phyloP scores from a whole-genome alignment of 1,140 invertebrate genomes.

The Plectus sambesii region DNA sequence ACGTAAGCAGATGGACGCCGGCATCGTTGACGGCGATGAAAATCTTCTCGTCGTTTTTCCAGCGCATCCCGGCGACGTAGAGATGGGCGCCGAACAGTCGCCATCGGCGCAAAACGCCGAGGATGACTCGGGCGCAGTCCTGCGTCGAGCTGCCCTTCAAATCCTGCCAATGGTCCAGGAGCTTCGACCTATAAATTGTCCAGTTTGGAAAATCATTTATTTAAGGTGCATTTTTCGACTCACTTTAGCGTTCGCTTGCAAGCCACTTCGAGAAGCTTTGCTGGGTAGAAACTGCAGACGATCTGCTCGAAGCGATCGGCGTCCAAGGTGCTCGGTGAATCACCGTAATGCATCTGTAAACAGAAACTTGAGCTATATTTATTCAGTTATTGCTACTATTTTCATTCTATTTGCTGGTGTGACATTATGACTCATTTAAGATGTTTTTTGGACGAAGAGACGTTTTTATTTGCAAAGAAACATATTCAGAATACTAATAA shows the following conservation, averaged over 20 bases:
- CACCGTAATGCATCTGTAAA: constrained; percentile 24
- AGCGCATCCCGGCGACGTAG: constrained; percentile 24
- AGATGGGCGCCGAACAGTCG: constrained; percentile 31
- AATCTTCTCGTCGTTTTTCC: constrained; percentile 20
- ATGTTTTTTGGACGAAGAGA: too few species aligned
- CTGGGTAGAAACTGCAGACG: constrained; percentile 28
- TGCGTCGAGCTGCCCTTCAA: constrained; percentile 22
- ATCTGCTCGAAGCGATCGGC: constrained; percentile 20
- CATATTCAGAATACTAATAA: too few species aligned
- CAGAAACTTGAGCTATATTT: too few species aligned
- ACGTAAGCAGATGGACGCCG: constrained; percentile 28
- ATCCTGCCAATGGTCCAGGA: constrained; percentile 24
- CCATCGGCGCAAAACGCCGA: constrained; percentile 32
- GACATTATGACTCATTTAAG: too few species aligned
- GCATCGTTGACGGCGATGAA: constrained; percentile 31
- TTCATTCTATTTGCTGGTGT: constrained; percentile 1
- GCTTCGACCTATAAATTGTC: too few species aligned
- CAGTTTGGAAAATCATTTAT: too few species aligned
- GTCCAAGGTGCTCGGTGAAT: constrained; percentile 2
- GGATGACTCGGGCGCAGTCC: constrained; percentile 31
- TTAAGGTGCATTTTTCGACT: too few species aligned
- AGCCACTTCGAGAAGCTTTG: constrained; percentile 29
- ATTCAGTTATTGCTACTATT: too few species aligned
- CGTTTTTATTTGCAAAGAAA: too few species aligned
- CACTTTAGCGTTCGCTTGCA: constrained; percentile 16